Evolutionary conservation across 1,140 invertebrate genomes (phyloP).

Genomic region (Coelopa frigida): DNA sequence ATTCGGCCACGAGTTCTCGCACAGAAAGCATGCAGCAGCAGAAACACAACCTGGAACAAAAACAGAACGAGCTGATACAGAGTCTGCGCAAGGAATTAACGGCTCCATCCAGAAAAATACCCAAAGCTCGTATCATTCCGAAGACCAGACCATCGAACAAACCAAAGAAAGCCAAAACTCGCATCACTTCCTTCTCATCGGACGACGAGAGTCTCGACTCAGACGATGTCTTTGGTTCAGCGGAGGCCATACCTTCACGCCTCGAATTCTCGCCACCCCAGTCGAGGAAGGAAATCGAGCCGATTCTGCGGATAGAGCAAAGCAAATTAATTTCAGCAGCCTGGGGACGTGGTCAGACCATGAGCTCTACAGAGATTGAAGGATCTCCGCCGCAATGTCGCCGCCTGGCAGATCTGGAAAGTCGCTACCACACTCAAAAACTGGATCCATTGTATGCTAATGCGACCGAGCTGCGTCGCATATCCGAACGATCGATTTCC

Average conservation of each 20-base stretch:
- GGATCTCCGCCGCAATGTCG: slow-evolving; percentile 60
- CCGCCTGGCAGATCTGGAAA: slow-evolving; percentile 51
- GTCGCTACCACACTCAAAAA: slow-evolving; percentile 53
- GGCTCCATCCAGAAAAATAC: slow-evolving; percentile 32
- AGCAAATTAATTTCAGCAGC: slow-evolving; percentile 57
- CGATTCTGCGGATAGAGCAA: slow-evolving; percentile 59
- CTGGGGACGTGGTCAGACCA: slow-evolving; percentile 61
- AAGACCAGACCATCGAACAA: slow-evolving; percentile 38
- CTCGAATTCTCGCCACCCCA: slow-evolving; percentile 63
- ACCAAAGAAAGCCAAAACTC: slow-evolving; percentile 53
- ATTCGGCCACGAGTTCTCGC: slow-evolving; percentile 60
- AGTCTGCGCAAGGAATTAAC: slow-evolving; percentile 42
- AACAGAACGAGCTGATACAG: slow-evolving; percentile 44
- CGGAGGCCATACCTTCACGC: slow-evolving; percentile 58
- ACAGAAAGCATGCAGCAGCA: slow-evolving; percentile 59
- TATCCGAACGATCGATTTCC: slow-evolving; percentile 61
- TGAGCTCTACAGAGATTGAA: slow-evolving; percentile 66
- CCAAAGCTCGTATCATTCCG: slow-evolving; percentile 38
- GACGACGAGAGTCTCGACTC: slow-evolving; percentile 65
- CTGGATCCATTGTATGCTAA: slow-evolving; percentile 52
- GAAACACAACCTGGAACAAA: slow-evolving; percentile 45
- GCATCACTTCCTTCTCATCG: slow-evolving; percentile 63
- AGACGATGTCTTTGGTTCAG: slow-evolving; percentile 63
- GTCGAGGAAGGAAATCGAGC: slow-evolving; percentile 62
- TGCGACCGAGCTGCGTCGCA: slow-evolving; percentile 55